phyloP scores from a whole-genome alignment of 1,140 invertebrate genomes.

The Bombus pyrosoma region DNA sequence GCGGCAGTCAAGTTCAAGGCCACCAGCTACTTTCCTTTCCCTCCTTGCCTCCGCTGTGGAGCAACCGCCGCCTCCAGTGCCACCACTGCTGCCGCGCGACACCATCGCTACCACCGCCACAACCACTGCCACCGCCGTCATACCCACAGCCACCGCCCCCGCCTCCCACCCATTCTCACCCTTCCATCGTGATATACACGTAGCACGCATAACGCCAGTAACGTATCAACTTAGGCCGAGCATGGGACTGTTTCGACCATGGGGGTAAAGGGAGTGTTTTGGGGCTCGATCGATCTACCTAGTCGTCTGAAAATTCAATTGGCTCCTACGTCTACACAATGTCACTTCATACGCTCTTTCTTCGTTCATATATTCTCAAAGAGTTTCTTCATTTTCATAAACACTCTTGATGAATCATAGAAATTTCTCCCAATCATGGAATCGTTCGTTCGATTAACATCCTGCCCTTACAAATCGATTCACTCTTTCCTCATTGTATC shows the following conservation, averaged over 20 bases:
- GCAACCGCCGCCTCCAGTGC: conserved; percentile 24
- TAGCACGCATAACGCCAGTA: conserved; percentile 55
- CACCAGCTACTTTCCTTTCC: conserved; percentile 36
- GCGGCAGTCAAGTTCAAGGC: conserved; percentile 78
- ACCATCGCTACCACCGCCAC: background rate
- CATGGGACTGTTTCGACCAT: background rate
- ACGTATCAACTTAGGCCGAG: conserved; percentile 46
- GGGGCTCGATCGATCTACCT: conserved; percentile 61
- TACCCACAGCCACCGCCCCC: conserved; percentile 40
- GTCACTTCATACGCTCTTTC: background rate
- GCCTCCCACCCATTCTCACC: conserved; percentile 52
- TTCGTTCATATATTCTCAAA: background rate
- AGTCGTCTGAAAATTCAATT: conserved; percentile 57
- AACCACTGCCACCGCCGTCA: conserved; percentile 8
- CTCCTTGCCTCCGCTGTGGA: background rate
- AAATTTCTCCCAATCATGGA: background rate
- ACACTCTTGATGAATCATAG: too few relatives aligned
- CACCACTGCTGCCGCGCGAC: background rate
- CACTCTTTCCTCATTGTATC: background rate
- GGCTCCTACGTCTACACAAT: conserved; percentile 4
- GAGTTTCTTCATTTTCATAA: background rate
- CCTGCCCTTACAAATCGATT: background rate
- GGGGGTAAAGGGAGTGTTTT: conserved; percentile 34
- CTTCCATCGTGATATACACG: conserved; percentile 52
- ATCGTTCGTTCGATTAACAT: background rate